Evolutionary conservation across 2,888 invertebrate genomes (phyloP), one percentile per base, ranked within the genome.

Genomic region (Malthinus flaveolus): DNA sequence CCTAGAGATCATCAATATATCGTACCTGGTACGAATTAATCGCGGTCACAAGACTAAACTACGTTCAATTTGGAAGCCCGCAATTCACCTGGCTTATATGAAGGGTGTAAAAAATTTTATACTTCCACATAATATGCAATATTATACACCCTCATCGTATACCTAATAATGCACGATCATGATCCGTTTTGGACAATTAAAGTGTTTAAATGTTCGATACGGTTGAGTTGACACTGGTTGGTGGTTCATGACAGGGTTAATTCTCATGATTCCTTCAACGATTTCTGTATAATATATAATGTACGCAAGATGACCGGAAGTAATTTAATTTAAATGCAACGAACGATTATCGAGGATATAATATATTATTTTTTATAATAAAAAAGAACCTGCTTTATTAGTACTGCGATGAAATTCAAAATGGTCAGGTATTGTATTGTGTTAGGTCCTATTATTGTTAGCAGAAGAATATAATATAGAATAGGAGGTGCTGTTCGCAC

Each of bases 21-120:
- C 66, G 78, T 77, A 64, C 78, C 77, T 67, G 78, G 77, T 66
- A 76, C 78, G 62, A 67, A 58, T 61, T 54, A 47, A 46, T 47
- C 65, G 50, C 62, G 64, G 62, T 53, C 57, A 46, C 56, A 56
- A 52, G 59, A 50, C 55, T 50, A 10, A 42, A 34, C 50, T 51
- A 36, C 45, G 59, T 50, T 46, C 34, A 55, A 55, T 59, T 59
- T 56, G 51, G 55, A 59, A 35, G 33, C 57, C 52, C 50, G 56
- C 50, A 57, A 56, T 61, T 37, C 57, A 58, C 61, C 61, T 61
- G 61, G 55, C 37, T 52, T 33, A n/a, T n/a, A n/a, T n/a, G 10
- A 12, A 51, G 54, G 57, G 56, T 56, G 49, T 42, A 49, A 50
- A 34, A 50, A 39, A 36, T 52, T 49, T 57, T 49, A 23, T 49